Evolutionary conservation across 1,140 invertebrate species (phyloP), one percentile per base, ranked within the genome.

Genomic region (Cherax quadricarinatus): DNA sequence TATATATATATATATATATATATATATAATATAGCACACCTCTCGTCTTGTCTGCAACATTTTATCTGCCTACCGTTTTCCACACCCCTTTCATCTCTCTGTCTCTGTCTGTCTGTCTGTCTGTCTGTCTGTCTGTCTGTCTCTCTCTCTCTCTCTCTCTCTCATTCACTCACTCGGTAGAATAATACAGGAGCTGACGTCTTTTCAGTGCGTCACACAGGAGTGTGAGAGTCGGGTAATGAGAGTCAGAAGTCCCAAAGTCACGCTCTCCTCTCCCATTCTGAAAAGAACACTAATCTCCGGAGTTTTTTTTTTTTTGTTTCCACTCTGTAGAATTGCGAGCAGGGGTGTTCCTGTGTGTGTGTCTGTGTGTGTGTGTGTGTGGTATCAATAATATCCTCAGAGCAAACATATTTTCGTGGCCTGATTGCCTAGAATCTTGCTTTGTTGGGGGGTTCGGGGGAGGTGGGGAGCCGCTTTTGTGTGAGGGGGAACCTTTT

Each of bases 291-390:
- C 14, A 70, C 18, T 70, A 70, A 70, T 70, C 66, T 60, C 16
- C 57, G 1, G 21, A 18, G n/a, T 70, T 12, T 70, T 14, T 70
- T 14, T 70, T 12, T 70, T 5, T 70, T 12, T 70, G 66, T 18
- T 12, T 70, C 14, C 5, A 18, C 6, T 60, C 0, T 60, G 57
- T 9, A 60, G 57, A 16, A 16, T 10, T 83, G 81, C 57, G 81
- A 60, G 81, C 57, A 21, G 24, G 81, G 24, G 51, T 83, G 51
- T 83, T 21, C 57, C 51, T 83, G 81, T 83, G 81, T 83, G 81
- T 83, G 81, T 83, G 81, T 62, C 24, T 84, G 57, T 84, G 82
- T 62, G 53, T 83, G 53, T 83, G 82, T 83, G 82, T 83, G 53
- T 83, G 51, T 83, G 53, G 30, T 24, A 60, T 60, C 57, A 16